phyloP scores from a whole-genome alignment of 2,888 invertebrate species.

The Cryptocephalus moraei region DNA sequence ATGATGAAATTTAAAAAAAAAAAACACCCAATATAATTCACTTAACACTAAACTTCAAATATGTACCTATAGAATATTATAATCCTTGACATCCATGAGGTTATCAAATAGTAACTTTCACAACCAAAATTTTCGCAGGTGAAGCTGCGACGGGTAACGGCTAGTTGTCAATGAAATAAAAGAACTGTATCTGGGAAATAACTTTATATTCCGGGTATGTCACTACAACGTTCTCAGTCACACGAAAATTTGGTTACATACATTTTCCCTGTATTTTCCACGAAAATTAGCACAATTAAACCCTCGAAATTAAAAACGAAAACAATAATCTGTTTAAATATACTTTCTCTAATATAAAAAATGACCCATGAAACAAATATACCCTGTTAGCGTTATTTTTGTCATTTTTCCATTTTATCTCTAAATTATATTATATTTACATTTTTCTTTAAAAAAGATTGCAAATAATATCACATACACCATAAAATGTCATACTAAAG shows the following conservation, averaged over 20 bases:
- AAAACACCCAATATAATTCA: no score
- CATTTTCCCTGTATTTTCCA: slow-evolving; percentile 29
- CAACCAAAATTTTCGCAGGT: no score
- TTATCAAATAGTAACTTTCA: no score
- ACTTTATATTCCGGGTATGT: no score
- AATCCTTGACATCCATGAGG: no score
- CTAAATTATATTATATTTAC: slow-evolving; percentile 9
- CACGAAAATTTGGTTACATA: slow-evolving; percentile 14
- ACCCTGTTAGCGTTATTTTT: slow-evolving; percentile 11
- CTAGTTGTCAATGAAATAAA: no score
- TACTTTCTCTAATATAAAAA: slow-evolving; percentile 9
- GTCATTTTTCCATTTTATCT: slow-evolving; percentile 7
- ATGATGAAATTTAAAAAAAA: no score
- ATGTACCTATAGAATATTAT: no score
- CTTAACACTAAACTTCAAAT: no score
- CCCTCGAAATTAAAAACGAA: slow-evolving; percentile 1
- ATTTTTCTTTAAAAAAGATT: slow-evolving; percentile 6
- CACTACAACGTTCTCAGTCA: slow-evolving; percentile 13
- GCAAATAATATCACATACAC: slow-evolving; percentile 7
- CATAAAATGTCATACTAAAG: not conserved
- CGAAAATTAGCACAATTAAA: slow-evolving; percentile 18
- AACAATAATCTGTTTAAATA: slow-evolving; percentile 7
- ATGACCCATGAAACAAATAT: slow-evolving; percentile 16
- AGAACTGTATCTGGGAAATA: no score
- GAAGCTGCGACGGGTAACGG: no score